These are phyloP conservation scores for Nesometra sesokonis DNA, from an alignment of 35 echinoderm and acorn worm genomes.

Conservation along the genomic window DNA sequence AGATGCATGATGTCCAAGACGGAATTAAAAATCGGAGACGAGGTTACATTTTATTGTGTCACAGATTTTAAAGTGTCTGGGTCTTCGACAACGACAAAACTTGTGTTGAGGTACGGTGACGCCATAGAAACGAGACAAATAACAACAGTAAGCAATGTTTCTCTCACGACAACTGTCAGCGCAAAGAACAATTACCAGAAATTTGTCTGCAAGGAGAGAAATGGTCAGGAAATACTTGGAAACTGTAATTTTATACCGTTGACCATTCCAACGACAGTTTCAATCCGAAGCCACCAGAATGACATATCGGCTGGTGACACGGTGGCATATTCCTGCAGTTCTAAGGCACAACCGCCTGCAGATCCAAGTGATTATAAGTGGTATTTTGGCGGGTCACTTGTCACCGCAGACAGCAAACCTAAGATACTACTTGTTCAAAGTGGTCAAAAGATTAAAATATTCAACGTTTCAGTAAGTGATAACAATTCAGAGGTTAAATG, in stretches of 20 bases:
- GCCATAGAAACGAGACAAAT: not conserved
- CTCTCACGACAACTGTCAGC: not conserved
- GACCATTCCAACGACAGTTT: not conserved
- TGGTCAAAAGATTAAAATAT: not conserved
- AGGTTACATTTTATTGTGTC: not conserved
- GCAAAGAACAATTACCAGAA: not conserved
- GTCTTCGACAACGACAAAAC: not conserved
- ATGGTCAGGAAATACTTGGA: not conserved
- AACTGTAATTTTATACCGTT: not conserved
- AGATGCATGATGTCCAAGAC: not conserved
- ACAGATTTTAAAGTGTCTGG: not conserved
- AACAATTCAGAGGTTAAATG: not conserved
- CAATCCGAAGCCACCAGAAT: not conserved
- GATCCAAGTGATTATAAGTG: not conserved
- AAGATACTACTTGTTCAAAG: not conserved
- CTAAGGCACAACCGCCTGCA: not conserved
- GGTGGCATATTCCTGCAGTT: not conserved
- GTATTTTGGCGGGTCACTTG: not conserved
- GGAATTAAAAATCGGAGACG: not conserved
- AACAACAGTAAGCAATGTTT: not conserved
- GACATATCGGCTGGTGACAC: not conserved
- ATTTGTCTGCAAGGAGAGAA: not conserved
- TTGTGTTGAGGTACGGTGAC: not conserved
- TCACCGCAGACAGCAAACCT: not conserved
- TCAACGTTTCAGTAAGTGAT: not conserved